Percentiles rank a stretch among this genome's conserved stretches.
These are phyloP conservation scores for Caenorhabditis becei DNA, from an alignment of 2,888 invertebrate genomes.

Conservation along the genomic window DNA sequence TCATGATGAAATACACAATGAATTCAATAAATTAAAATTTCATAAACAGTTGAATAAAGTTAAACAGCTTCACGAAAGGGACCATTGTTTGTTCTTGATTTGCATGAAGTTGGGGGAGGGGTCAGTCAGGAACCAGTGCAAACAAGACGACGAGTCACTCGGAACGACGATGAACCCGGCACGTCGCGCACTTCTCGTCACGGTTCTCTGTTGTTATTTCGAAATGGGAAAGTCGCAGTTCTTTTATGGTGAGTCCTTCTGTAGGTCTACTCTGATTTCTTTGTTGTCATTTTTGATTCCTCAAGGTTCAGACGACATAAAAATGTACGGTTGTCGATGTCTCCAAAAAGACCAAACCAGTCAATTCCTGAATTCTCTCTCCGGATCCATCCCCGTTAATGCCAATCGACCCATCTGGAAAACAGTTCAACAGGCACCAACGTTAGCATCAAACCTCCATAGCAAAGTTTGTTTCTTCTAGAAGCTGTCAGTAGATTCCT, in stretches of 20 bases:
- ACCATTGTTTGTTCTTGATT: constrained; percentile 13
- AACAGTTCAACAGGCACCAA: constrained; percentile 13
- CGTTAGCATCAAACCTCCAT: constrained; percentile 28
- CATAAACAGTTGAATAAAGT: constrained; percentile 46
- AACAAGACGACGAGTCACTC: constrained; percentile 14
- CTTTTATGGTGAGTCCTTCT: constrained; percentile 33
- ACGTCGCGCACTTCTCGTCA: background rate
- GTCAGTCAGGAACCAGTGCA: constrained; percentile 2
- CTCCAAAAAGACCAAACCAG: constrained; percentile 41
- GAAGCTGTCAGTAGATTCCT: too few species aligned
- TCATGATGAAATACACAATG: constrained; percentile 4
- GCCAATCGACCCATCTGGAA: constrained; percentile 38
- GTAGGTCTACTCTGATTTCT: too few species aligned
- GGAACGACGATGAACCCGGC: constrained; percentile 28
- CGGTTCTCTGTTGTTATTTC: background rate
- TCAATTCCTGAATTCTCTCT: constrained; percentile 24
- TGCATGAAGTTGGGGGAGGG: constrained; percentile 23
- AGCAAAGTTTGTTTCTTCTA: constrained; percentile 30
- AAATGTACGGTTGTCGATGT: constrained; percentile 58
- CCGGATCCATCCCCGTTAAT: constrained; percentile 36
- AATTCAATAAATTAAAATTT: constrained; percentile 32
- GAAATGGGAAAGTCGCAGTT: background rate
- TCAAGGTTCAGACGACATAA: constrained; percentile 44
- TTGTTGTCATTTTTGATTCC: too few species aligned
- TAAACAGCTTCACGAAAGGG: background rate